Base-by-base conservation (phyloP, 2,797 vertebrate species). In the Triplophysa bombifrons region DNA sequence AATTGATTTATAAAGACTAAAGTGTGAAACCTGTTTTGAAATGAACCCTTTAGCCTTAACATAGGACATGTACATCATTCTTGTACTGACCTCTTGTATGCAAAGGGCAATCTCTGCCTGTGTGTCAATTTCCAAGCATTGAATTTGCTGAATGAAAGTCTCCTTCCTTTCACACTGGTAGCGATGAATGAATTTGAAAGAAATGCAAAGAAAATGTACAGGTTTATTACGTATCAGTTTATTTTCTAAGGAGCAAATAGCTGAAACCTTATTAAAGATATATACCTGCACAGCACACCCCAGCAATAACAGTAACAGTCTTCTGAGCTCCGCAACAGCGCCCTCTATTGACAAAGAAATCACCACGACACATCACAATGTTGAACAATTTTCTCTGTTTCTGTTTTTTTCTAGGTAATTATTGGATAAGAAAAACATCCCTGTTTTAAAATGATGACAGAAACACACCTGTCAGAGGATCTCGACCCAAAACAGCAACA, bases 271-370 rank as follows among this genome's bases (percentile, higher is more conserved):
- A 22, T 65, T 55, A 63, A 50, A 27, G 19, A 69, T 61, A 41
- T 17, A 48, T 89, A 97, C 96, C 96, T 98, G 96, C 74, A 98
- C 96, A 0, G 96, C 95, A 72, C 95, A 95, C 76, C 96, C 96
- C 11, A 98, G 88, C 83, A 97, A 60, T 30, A 98, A 90, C 82
- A 95, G 89, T 58, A 98, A 84, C 78, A 96, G 82, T 70, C 93
- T 93, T 79, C 93, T 92, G 88, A 98, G 89, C 82, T 96, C 95
- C 48, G 92, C 93, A 74, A 96, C 80, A 0, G 94, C 94, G n/a
- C 94, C 93, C 83, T 95, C 96, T 98, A 90, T 75, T 81, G 80
- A 74, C 30, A 66, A 51, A 14, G 1, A 70, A 44, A 20, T 41
- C 12, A 16, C 50, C 22, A 46, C 25, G 72, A 78, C 22, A 64